Evolutionary conservation across 2,797 vertebrate genomes (phyloP).

Genomic region (Melopsittacus undulatus): DNA sequence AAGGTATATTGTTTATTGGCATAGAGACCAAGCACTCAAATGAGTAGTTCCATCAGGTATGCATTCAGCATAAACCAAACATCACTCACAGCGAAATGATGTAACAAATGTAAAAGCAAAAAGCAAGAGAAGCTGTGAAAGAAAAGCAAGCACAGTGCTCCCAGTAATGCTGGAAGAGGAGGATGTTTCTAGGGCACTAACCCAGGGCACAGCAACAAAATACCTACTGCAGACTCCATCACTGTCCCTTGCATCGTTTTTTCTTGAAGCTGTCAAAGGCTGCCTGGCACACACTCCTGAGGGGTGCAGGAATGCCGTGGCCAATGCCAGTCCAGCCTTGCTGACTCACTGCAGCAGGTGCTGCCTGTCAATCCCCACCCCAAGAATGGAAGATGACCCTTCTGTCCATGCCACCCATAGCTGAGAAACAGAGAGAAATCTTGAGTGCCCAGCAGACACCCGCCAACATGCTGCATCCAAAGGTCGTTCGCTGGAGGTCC

Average conservation of each 20-base stretch:
- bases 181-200: background rate
- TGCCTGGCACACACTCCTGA: background rate
- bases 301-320: background rate
- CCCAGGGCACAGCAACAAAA: background rate
- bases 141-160: fast-evolving
- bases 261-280: background rate
- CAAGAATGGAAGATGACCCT: conserved; percentile 4
- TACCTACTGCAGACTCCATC: fast-evolving
- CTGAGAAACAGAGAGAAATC: background rate
- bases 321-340: background rate
- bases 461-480: background rate
- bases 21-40: conserved; percentile 6
- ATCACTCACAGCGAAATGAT: background rate
- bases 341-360: conserved; percentile 24
- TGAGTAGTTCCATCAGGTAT: conserved; percentile 55
- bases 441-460: background rate
- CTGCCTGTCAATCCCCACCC: background rate
- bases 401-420: background rate
- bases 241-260: background rate
- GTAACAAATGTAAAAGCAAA: background rate
- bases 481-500: background rate
- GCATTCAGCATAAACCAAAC: conserved; percentile 60
- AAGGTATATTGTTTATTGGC: conserved; percentile 63
- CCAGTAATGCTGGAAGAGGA: fast-evolving
- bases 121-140: background rate